Conservation (phyloP, 2,113 vertebrate species). For the Ellobius talpinus region DNA sequence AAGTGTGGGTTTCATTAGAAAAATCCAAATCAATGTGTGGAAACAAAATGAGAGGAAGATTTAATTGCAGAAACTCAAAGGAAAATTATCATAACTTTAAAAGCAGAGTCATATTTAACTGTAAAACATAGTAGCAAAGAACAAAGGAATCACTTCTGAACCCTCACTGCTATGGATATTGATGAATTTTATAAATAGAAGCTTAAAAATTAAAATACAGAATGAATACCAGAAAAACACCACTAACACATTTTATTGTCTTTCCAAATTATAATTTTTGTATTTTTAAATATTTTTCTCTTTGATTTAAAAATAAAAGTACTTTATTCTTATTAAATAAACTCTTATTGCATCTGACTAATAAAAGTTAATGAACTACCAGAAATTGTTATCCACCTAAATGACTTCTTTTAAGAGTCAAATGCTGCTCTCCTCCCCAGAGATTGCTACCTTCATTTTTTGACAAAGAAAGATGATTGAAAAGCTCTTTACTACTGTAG, state of each 20-base stretch:
- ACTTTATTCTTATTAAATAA: constrained; percentile 52
- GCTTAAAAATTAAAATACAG: constrained; percentile 28
- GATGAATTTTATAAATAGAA: background rate
- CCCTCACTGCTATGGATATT: background rate
- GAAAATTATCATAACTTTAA: background rate
- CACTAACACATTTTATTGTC: background rate
- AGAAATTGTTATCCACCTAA: constrained; percentile 60
- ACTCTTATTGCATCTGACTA: constrained; percentile 44
- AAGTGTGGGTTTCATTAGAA: background rate
- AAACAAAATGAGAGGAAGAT: background rate
- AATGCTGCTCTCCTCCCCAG: constrained; percentile 43
- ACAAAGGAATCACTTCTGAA: background rate
- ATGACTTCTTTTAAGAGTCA: constrained; percentile 52
- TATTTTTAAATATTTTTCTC: constrained; percentile 23
- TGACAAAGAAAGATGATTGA: background rate
- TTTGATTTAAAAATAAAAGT: constrained; percentile 41
- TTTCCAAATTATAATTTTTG: constrained; percentile 24
- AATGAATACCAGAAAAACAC: constrained; percentile 23
- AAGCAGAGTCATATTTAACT: background rate
- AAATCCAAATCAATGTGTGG: background rate
- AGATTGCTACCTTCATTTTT: constrained; percentile 42
- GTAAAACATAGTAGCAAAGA: background rate
- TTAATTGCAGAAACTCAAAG: constrained; percentile 15
- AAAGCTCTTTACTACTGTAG: constrained; percentile 8
- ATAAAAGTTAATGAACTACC: constrained; percentile 53